Base-by-base conservation (phyloP, 1,140 invertebrate genomes). In the Pogonomyrmex barbatus region DNA sequence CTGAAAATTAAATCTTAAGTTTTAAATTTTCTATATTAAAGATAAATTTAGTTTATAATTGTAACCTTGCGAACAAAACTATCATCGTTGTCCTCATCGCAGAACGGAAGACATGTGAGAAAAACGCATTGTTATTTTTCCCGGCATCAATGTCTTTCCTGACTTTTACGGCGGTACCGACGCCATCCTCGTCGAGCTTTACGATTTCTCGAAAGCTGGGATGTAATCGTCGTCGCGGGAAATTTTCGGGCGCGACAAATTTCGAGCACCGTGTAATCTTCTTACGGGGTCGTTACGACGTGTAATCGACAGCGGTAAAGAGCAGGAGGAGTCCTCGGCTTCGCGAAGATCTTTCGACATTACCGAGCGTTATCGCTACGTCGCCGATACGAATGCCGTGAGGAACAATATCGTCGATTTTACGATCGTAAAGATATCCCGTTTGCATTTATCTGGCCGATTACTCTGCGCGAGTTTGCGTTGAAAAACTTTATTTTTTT, bases 321-420 rank as follows among this genome's bases (percentile, higher is more conserved):
- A 60, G 42, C 24, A 50, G 70, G 10, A 36, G 9, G 17, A 73
- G 54, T 60, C 54, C 24, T 47, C 24, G 67, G 24, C 24, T 50
- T 58, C 17, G 70, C 36, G 54, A 83, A 50, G 73, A 83, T 75
- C 79, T 73, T 47, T 62, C 30, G 33, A 8, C 42, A 75, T 83
- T 47, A 62, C n/a, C 42, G 52, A 60, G 42, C 42, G 17, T 82
- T 82, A 82, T 73, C 79, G 79, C 50, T 75, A 60, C 47, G 47
- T 17, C 24, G 1, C n/a, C 79, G 42, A 60, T 83, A 81, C 65
- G 78, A 47, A 83, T 30, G 30, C 36, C 79, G 42, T 47, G 52
- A 71, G 47, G 79, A 60, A 60, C 67, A 73, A 73, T 60, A 83
- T 62, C 79, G 54, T 83, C 70, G 54, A 83, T 83, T 83, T 83